Percentiles rank a stretch among this genome's conserved stretches.
Conservation (phyloP, 2,888 invertebrate species). For the Carabus problematicus region DNA sequence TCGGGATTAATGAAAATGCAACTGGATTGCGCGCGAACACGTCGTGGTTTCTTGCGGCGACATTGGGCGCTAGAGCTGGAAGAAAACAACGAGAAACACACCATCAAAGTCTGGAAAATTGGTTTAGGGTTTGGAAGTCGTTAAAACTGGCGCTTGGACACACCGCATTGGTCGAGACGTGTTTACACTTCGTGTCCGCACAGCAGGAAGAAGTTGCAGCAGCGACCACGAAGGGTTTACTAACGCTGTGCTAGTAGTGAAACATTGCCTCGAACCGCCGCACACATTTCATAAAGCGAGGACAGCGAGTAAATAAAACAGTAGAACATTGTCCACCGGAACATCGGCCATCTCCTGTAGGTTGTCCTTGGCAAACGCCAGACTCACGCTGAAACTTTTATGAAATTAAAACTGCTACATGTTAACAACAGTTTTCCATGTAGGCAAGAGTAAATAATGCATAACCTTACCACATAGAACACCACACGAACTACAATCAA, state of each 20-base stretch:
- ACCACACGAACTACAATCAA: too few species aligned
- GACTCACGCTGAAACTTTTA: too few species aligned
- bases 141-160: slow-evolving; percentile 12
- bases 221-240: neutral
- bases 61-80: neutral
- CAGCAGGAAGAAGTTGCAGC: slow-evolving; percentile 2
- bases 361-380: too few species aligned
- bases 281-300: slow-evolving; percentile 1
- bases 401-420: too few species aligned
- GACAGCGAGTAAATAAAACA: neutral
- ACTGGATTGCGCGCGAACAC: neutral
- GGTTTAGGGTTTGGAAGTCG: slow-evolving; percentile 29
- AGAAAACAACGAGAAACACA: slow-evolving; percentile 1
- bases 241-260: neutral
- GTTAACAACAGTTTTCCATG: too few species aligned
- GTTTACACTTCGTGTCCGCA: slow-evolving; percentile 21
- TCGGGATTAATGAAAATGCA: slow-evolving; percentile 17
- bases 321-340: too few species aligned
- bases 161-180: slow-evolving; percentile 18
- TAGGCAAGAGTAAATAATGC: too few species aligned
- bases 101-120: slow-evolving; percentile 32
- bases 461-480: too few species aligned
- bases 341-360: too few species aligned
- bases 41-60: neutral
- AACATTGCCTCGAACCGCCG: slow-evolving; percentile 1